Base-by-base conservation (phyloP, 1,140 invertebrate genomes). In the Zophobas atratus region DNA sequence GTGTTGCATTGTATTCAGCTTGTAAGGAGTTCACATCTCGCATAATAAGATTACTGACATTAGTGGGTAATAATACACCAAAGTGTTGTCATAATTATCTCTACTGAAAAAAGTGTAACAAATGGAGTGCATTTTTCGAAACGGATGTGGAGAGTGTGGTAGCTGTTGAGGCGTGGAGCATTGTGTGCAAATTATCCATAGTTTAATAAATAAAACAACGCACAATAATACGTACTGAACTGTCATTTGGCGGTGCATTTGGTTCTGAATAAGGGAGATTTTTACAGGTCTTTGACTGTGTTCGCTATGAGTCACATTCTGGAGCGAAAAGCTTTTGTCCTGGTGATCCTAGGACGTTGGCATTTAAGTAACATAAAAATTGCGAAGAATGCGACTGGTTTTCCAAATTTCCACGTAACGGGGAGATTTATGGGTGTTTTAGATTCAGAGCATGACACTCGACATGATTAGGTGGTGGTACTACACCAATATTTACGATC, bases 151-250 rank as follows among this genome's bases (percentile, higher is more conserved):
- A 63, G 57, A 63, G 57, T 57, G 55, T 67, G 60, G 60, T 67
- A 67, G 60, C 60, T 67, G 60, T 67, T 67, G 60, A 67, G 60
- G 60, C 39, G 60, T 67, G 60, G 60, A 43, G 60, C 60, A 67
- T 67, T 67, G 60, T 67, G 41, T 67, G 60, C 39, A 67, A 67
- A 67, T 67, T 67, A 39, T 67, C 35, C 56, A 36, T 36, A 39
- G 56, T 60, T 60, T 67, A 67, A 67, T 43, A 67, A 67, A 67
- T 67, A 67, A 67, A 43, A 5, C 60, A 43, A 67, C 6, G 3
- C 35, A 60, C 56, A 60, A 60, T 60, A 60, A 60, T 39, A 60
- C 56, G 20, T 57, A 57, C 20, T 38, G 20, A 67, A 48, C 60
- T 67, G 60, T 43, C 60, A 67, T 67, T 67, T 67, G 39, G 39